Conservation (phyloP, 2,888 invertebrate species). For the Melikaiella ostensackeni region DNA sequence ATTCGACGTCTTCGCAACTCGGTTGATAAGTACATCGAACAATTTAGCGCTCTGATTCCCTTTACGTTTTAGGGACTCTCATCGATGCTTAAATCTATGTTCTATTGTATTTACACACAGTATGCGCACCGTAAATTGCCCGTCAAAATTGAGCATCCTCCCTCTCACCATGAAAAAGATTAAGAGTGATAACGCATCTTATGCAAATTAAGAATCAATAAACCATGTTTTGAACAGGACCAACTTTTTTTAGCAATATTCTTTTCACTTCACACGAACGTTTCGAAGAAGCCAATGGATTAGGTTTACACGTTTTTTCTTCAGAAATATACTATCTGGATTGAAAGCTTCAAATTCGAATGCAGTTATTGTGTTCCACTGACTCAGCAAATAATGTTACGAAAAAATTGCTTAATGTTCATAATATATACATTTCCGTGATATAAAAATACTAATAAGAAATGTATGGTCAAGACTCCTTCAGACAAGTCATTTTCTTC, state of each 20-base stretch:
- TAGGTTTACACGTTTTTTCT: constrained; percentile 39
- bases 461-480: constrained; percentile 62
- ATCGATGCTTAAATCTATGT: constrained; percentile 48
- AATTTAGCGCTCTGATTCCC: constrained; percentile 50
- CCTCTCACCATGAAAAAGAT: constrained; percentile 38
- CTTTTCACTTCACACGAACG: constrained; percentile 49
- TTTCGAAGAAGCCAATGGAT: constrained; percentile 65
- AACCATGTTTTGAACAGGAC: neutral
- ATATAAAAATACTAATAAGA: constrained; percentile 75
- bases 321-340: no score
- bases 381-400: constrained; percentile 3
- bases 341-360: no score
- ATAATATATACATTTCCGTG: constrained; percentile 66
- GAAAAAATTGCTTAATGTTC: constrained; percentile 28
- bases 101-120: constrained; percentile 56
- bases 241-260: neutral
- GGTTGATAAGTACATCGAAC: constrained; percentile 57
- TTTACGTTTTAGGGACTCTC: constrained; percentile 49
- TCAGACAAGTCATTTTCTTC: constrained; percentile 55
- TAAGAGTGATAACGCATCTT: constrained; percentile 44
- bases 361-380: no score
- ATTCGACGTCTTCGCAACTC: constrained; percentile 40
- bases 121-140: constrained; percentile 54
- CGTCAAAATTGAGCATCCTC: constrained; percentile 54
- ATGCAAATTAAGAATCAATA: constrained; percentile 45